A percentile compares a stretch with the other conserved stretches of the same genome.
phyloP scores from a whole-genome alignment of 1,140 invertebrate genomes.

The Cotesia vestalis region DNA sequence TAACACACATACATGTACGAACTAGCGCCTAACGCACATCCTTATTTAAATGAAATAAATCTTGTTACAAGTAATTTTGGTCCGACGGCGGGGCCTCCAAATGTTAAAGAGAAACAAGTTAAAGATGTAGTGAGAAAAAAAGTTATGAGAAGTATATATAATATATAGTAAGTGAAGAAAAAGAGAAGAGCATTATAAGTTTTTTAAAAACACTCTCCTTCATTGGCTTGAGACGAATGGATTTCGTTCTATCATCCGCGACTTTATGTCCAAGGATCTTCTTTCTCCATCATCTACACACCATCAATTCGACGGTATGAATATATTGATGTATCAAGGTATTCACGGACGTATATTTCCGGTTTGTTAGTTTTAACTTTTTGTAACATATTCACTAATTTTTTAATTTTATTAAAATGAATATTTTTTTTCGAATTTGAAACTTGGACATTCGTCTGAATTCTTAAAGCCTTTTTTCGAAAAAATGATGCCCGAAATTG shows the following conservation, averaged over 20 bases:
- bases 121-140: conserved; percentile 6
- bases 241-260: conserved; percentile 49
- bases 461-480: too few relatives aligned
- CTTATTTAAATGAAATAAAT: conserved; percentile 63
- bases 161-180: neutral
- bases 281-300: conserved; percentile 19
- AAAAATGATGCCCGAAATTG: too few relatives aligned
- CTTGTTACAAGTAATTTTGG: conserved; percentile 60
- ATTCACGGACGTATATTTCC: neutral
- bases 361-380: neutral
- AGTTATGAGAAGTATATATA: conserved; percentile 3
- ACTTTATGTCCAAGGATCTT: conserved; percentile 28
- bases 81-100: conserved; percentile 40
- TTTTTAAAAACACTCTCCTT: conserved; percentile 38
- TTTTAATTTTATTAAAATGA: conserved; percentile 28
- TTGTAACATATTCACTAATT: conserved; percentile 33
- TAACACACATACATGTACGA: conserved; percentile 6
- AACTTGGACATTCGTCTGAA: too few relatives aligned
- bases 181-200: conserved; percentile 35
- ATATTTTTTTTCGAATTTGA: too few relatives aligned
- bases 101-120: conserved; percentile 40
- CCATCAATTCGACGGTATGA: neutral
- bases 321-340: too few relatives aligned
- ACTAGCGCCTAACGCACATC: conserved; percentile 52
- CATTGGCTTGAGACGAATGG: conserved; percentile 49